These are phyloP conservation scores for Mobula hypostoma DNA, from an alignment of 2,113 vertebrate genomes.

Conservation along the genomic window DNA sequence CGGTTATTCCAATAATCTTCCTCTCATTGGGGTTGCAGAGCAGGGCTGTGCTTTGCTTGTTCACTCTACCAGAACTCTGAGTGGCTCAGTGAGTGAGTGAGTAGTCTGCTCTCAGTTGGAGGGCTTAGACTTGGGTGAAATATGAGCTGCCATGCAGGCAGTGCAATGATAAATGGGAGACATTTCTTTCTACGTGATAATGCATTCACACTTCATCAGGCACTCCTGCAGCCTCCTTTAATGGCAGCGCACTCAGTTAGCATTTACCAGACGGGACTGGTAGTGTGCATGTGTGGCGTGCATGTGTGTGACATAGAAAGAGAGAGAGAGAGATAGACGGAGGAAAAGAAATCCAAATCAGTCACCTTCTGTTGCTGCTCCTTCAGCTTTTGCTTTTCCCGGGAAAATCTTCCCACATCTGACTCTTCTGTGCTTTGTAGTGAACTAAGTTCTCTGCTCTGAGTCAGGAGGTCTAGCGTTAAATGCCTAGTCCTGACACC, in stretches of 20 bases:
- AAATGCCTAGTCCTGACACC: too few species aligned
- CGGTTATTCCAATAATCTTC: not conserved
- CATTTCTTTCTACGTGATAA: slow-evolving; percentile 19
- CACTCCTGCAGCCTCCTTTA: not conserved
- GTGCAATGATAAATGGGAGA: slow-evolving; percentile 17
- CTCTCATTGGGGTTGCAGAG: not conserved
- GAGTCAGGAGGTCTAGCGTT: too few species aligned
- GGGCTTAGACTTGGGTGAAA: slow-evolving; percentile 17
- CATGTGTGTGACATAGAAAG: too few species aligned
- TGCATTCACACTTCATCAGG: slow-evolving; percentile 28
- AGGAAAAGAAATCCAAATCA: not conserved
- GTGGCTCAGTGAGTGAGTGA: not conserved
- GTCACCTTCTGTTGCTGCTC: not conserved
- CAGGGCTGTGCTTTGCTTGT: not conserved
- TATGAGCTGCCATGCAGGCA: slow-evolving; percentile 15
- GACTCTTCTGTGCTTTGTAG: too few species aligned
- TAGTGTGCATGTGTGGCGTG: too few species aligned
- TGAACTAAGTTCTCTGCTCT: too few species aligned
- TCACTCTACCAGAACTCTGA: not conserved
- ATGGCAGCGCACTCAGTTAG: not conserved
- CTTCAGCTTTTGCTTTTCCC: not conserved
- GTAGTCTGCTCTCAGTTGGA: not conserved
- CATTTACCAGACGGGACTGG: not conserved
- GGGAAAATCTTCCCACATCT: not conserved
- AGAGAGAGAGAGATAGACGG: too few species aligned